Conservation (phyloP, 2,888 invertebrate genomes). For the Calliscelio sp. region DNA sequence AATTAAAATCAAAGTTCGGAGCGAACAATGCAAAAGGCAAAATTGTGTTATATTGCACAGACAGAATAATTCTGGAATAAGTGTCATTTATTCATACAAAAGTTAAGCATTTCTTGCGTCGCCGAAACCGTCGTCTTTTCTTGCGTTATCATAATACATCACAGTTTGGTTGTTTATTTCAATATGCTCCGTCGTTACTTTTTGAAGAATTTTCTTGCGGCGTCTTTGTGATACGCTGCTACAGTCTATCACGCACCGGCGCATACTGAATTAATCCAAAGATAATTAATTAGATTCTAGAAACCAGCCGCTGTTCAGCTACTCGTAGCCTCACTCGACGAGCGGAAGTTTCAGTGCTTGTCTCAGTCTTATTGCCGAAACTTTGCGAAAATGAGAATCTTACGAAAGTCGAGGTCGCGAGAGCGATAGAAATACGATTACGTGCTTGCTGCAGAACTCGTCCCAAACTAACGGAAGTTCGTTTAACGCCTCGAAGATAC, state of each 20-base stretch:
- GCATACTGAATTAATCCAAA: conserved; percentile 76
- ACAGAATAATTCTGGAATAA: conserved; percentile 29
- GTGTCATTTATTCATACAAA: conserved; percentile 57
- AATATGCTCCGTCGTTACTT: conserved; percentile 40
- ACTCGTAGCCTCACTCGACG: conserved; percentile 63
- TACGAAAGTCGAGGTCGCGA: conserved; percentile 73
- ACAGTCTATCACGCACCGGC: conserved; percentile 72
- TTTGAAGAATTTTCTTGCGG: conserved; percentile 60
- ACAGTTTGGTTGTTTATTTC: conserved; percentile 60
- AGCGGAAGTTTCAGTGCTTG: conserved; percentile 68
- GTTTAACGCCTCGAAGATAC: conserved; percentile 70
- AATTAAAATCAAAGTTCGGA: conserved; percentile 47
- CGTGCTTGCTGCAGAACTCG: conserved; percentile 68
- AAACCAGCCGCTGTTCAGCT: conserved; percentile 71
- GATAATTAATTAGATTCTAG: conserved; percentile 76
- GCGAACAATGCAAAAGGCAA: conserved; percentile 19
- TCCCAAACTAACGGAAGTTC: conserved; percentile 70
- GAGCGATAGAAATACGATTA: conserved; percentile 73
- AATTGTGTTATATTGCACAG: conserved; percentile 25
- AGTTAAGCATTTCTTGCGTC: conserved; percentile 57
- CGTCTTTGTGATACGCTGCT: conserved; percentile 66
- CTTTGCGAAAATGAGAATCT: conserved; percentile 71
- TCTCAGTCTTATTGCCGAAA: conserved; percentile 73
- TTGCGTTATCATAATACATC: conserved; percentile 48
- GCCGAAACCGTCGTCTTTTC: conserved; percentile 41